phyloP scores from a whole-genome alignment of 2,888 invertebrate species.

The Ellobium chinense region DNA sequence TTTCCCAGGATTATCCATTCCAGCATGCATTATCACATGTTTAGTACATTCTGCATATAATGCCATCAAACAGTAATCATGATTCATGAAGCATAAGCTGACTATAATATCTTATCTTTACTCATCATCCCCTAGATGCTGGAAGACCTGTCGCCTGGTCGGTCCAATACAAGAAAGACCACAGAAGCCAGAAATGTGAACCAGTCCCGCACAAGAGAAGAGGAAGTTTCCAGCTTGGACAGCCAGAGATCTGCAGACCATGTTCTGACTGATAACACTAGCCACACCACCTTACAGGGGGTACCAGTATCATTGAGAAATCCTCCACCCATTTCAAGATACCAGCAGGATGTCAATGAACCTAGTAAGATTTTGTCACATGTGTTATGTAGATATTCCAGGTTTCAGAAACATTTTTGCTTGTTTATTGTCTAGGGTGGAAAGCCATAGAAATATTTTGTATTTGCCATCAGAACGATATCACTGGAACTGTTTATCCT shows the following conservation, averaged over 20 bases:
- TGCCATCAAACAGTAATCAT: no score
- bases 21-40: no score
- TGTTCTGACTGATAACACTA: not conserved
- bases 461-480: no score
- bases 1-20: no score
- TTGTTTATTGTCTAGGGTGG: not conserved
- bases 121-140: conserved; percentile 25
- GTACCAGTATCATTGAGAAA: conserved; percentile 39
- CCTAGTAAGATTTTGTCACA: not conserved
- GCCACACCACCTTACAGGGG: conserved; percentile 37
- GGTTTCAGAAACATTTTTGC: not conserved
- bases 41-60: no score
- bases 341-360: not conserved
- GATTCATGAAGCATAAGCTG: no score
- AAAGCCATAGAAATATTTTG: not conserved
- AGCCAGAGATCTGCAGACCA: conserved; percentile 11
- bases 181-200: not conserved
- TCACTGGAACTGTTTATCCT: no score
- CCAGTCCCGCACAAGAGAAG: conserved; percentile 24
- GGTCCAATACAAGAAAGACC: not conserved
- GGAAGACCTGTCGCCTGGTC: conserved; percentile 33
- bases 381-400: not conserved
- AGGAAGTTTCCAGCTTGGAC: conserved; percentile 6
- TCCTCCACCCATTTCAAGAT: conserved; percentile 37
- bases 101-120: no score